Evolutionary conservation across 2,113 vertebrate species (phyloP).

Genomic region (Dicentrarchus labrax): DNA sequence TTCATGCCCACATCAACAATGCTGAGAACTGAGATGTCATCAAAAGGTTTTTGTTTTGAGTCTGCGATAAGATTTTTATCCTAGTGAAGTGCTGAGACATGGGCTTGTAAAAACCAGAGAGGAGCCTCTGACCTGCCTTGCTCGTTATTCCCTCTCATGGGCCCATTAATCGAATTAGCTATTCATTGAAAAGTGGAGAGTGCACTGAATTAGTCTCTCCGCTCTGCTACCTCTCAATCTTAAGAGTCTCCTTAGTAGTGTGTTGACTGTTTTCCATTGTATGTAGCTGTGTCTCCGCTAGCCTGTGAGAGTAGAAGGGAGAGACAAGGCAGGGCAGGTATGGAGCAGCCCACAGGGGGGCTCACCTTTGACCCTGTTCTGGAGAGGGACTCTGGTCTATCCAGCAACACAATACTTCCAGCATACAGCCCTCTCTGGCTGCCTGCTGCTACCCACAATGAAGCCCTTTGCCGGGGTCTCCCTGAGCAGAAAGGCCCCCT

Average conservation of each 20-base stretch:
- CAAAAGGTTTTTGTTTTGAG: slow-evolving; percentile 69
- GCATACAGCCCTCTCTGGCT: slow-evolving; percentile 86
- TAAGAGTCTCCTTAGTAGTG: slow-evolving; percentile 66
- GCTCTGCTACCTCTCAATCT: slow-evolving; percentile 76
- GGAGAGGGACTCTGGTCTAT: slow-evolving; percentile 78
- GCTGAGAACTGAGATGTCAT: slow-evolving; percentile 67
- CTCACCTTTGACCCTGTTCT: slow-evolving; percentile 89
- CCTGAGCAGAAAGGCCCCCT: slow-evolving; percentile 88
- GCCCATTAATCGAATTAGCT: slow-evolving; percentile 75
- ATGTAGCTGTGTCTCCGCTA: slow-evolving; percentile 30
- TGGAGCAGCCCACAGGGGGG: slow-evolving; percentile 76
- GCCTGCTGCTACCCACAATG: slow-evolving; percentile 96
- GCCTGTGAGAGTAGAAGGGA: slow-evolving; percentile 63
- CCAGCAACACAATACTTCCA: slow-evolving; percentile 79
- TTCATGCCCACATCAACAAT: slow-evolving; percentile 71
- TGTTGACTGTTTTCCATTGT: slow-evolving; percentile 72
- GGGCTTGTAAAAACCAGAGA: slow-evolving; percentile 30
- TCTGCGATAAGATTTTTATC: slow-evolving; percentile 70
- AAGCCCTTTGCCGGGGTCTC: slow-evolving; percentile 83
- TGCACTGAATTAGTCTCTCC: slow-evolving; percentile 71
- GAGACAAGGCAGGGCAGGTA: slow-evolving; percentile 84
- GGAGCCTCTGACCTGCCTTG: slow-evolving; percentile 49
- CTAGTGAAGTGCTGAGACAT: slow-evolving; percentile 58
- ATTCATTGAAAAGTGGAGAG: slow-evolving; percentile 70
- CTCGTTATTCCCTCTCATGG: slow-evolving; percentile 60